These are phyloP conservation scores for Plecotus auritus DNA, from an alignment of 2,113 vertebrate species.

Conservation along the genomic window DNA sequence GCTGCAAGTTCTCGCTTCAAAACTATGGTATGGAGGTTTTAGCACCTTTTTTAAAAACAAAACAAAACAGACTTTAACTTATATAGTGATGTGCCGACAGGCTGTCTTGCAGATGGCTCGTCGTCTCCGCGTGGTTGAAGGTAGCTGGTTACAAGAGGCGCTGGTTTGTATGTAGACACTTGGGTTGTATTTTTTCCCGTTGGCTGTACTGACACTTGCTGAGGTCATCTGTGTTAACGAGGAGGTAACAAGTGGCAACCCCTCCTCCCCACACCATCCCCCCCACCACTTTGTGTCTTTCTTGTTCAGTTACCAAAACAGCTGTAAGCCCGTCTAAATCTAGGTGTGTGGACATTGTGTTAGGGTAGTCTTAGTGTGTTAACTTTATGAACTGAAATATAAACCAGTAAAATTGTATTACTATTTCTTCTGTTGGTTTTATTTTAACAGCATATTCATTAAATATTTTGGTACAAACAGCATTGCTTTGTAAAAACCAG, in stretches of 20 bases:
- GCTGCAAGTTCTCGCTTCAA: conserved; percentile 77
- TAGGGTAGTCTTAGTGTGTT: conserved; percentile 96
- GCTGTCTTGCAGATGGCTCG: conserved; percentile 75
- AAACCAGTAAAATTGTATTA: conserved; percentile 88
- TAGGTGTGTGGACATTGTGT: conserved; percentile 92
- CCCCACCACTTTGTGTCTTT: conserved; percentile 86
- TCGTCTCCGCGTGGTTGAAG: conserved; percentile 69
- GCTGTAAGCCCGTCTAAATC: conserved; percentile 89
- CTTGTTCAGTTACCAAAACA: conserved; percentile 87
- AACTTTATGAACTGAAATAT: conserved; percentile 94
- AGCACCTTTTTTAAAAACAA: conserved; percentile 77
- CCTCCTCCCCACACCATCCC: conserved; percentile 78
- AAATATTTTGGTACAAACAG: conserved; percentile 80
- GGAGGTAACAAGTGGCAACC: conserved; percentile 75
- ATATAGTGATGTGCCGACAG: conserved; percentile 85
- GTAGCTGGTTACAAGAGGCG: conserved; percentile 84
- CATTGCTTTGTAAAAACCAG: conserved; percentile 41
- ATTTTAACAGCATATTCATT: conserved; percentile 79
- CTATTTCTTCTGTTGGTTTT: conserved; percentile 79
- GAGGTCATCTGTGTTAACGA: conserved; percentile 83
- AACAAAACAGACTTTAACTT: conserved; percentile 77
- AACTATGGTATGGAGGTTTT: conserved; percentile 81
- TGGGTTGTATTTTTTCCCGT: conserved; percentile 86
- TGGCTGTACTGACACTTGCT: conserved; percentile 91
- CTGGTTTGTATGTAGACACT: conserved; percentile 93